phyloP scores from a whole-genome alignment of 2,113 vertebrate genomes.

The Nothobranchius kuhntae region DNA sequence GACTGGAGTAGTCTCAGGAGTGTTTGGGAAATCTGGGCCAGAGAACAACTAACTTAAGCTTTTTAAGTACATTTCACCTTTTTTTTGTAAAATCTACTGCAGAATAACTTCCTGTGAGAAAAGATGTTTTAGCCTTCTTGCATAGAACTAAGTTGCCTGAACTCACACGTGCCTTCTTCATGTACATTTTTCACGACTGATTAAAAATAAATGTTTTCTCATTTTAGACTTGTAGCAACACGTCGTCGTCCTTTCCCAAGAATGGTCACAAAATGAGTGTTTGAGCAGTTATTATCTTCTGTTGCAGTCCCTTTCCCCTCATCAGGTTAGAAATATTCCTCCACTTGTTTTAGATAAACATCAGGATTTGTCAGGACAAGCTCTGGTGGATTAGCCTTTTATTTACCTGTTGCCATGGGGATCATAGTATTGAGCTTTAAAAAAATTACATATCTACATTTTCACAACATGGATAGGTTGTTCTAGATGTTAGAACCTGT shows the following conservation, averaged over 20 bases:
- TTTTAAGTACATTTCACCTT: conserved; percentile 13
- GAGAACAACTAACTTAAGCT: conserved; percentile 33
- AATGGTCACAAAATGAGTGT: no score
- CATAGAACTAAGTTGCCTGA: conserved; percentile 26
- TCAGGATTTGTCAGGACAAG: background rate
- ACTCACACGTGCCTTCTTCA: conserved; percentile 54
- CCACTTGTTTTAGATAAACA: background rate
- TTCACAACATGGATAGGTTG: background rate
- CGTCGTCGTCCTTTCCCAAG: conserved; percentile 16
- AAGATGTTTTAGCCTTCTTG: conserved; percentile 34
- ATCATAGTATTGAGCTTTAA: background rate
- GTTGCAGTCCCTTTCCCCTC: no score
- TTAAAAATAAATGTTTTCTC: conserved; percentile 28
- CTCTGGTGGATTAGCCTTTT: no score
- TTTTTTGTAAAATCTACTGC: conserved; percentile 24
- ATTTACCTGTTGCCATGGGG: background rate
- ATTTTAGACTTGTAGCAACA: conserved; percentile 10
- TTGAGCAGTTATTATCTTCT: no score
- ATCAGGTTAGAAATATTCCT: background rate
- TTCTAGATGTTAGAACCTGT: background rate
- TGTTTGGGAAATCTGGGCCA: conserved; percentile 36
- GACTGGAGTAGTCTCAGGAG: conserved; percentile 58
- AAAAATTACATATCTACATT: background rate
- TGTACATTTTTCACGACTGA: conserved; percentile 42
- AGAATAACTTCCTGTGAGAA: conserved; percentile 23